phyloP scores from a whole-genome alignment of 2,113 vertebrate genomes.

The Rhizomys pruinosus region DNA sequence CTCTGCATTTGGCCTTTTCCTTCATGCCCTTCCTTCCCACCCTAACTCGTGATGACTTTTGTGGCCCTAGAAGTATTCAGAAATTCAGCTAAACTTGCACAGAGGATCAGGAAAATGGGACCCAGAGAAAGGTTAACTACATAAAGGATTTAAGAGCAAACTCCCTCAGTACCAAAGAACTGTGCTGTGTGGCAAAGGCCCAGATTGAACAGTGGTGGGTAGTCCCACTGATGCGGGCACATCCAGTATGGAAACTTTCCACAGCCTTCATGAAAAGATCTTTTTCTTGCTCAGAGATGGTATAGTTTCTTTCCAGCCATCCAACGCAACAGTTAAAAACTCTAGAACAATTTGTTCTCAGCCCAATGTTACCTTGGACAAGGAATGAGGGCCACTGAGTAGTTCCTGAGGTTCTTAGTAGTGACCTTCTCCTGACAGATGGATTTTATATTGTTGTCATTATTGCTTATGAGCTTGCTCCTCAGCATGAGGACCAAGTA shows the following conservation, averaged over 20 bases:
- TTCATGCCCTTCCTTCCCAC: accelerated
- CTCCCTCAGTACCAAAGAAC: background rate
- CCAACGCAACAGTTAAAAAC: background rate
- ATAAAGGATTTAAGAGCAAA: background rate
- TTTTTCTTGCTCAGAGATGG: background rate
- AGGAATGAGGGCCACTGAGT: background rate
- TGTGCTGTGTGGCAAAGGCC: background rate
- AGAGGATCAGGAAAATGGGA: background rate
- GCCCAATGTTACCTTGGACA: background rate
- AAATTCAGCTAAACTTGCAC: background rate
- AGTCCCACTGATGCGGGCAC: background rate
- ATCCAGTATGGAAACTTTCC: background rate
- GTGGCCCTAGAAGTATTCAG: background rate
- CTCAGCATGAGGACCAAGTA: background rate
- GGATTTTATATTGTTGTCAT: background rate
- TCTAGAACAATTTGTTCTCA: background rate
- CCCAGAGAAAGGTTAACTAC: background rate
- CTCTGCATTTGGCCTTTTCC: background rate
- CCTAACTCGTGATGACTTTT: background rate
- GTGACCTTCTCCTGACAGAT: background rate
- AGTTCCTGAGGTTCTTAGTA: background rate
- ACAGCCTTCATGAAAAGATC: no score
- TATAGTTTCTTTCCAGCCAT: background rate
- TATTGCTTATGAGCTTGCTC: background rate
- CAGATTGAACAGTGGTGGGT: background rate